Evolutionary conservation across 2,888 invertebrate genomes (phyloP).

Genomic region (Drosophila barbarae): DNA sequence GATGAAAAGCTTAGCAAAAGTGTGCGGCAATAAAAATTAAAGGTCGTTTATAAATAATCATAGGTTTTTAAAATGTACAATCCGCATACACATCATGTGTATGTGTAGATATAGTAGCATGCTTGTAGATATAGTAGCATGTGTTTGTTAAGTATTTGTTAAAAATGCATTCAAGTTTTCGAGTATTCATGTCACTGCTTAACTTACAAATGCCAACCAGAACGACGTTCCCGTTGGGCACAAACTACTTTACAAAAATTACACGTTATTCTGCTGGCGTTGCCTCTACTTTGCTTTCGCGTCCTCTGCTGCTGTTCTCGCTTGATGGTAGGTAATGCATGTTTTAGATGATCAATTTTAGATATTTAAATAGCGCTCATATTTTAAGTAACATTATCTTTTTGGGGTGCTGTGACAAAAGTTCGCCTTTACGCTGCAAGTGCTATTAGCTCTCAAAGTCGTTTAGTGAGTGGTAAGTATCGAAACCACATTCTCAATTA

Average conservation of each 20-base stretch:
- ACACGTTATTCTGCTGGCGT: constrained; percentile 57
- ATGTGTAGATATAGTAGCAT: constrained; percentile 30
- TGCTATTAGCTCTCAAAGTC: constrained; percentile 26
- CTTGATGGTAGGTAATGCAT: constrained; percentile 1
- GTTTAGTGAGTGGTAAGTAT: constrained; percentile 23
- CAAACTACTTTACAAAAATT: constrained; percentile 68
- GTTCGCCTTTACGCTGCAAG: constrained; percentile 33
- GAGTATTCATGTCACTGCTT: constrained; percentile 69
- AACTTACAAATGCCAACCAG: constrained; percentile 61
- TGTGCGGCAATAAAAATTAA: constrained; percentile 63
- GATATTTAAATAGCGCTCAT: constrained; percentile 27
- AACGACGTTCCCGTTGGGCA: constrained; percentile 45
- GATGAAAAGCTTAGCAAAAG: constrained; percentile 56
- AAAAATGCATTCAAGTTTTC: constrained; percentile 71
- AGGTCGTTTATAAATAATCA: constrained; percentile 30
- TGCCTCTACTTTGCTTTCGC: constrained; percentile 28
- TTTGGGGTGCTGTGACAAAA: constrained; percentile 59
- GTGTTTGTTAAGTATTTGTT: constrained; percentile 48
- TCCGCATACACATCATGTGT: constrained; percentile 18
- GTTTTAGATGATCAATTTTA: constrained; percentile 41
- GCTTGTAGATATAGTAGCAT: constrained; percentile 26
- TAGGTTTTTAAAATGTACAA: constrained; percentile 53
- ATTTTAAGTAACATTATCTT: constrained; percentile 61
- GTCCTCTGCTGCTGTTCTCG: not conserved
- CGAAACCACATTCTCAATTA: constrained; percentile 42